A percentile compares a stretch with the other conserved stretches of the same genome.
Conservation (phyloP, 2,888 invertebrate species). For the Ischnura elegans region DNA sequence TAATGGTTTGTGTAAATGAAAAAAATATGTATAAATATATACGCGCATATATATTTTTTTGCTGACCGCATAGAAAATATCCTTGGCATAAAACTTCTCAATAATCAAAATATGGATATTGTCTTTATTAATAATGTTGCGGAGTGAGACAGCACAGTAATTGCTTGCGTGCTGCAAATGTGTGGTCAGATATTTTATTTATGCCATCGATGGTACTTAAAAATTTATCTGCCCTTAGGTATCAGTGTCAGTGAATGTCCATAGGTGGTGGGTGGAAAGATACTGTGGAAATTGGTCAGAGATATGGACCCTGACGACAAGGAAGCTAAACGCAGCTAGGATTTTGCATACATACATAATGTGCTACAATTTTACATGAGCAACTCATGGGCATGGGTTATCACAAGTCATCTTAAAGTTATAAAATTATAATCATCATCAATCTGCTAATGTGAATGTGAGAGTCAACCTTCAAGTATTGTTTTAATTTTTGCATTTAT, state of each 20-base stretch:
- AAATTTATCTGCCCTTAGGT: conserved; percentile 33
- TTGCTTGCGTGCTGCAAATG: conserved; percentile 11
- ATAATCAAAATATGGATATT: background rate
- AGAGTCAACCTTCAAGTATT: conserved; percentile 45
- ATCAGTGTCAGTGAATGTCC: conserved; percentile 47
- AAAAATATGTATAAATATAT: conserved; percentile 52
- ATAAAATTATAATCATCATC: conserved; percentile 55
- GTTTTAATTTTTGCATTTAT: conserved; percentile 55
- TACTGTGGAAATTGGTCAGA: conserved; percentile 27
- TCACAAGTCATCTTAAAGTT: conserved; percentile 57
- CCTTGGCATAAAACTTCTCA: background rate
- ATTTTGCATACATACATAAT: conserved; percentile 48
- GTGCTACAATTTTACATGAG: conserved; percentile 55
- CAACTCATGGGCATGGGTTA: conserved; percentile 66
- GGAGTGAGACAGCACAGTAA: conserved; percentile 21
- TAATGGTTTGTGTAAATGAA: conserved; percentile 42
- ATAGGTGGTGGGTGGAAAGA: conserved; percentile 29
- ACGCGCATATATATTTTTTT: conserved; percentile 51
- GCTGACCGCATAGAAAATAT: conserved; percentile 38
- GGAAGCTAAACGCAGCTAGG: conserved; percentile 55
- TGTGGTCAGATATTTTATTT: conserved; percentile 47
- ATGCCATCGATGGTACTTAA: conserved; percentile 30
- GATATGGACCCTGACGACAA: conserved; percentile 48
- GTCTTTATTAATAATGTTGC: background rate
- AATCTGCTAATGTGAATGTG: conserved; percentile 55